Base-by-base conservation (phyloP, 2,888 invertebrate species). In the Aspidiotus destructor region DNA sequence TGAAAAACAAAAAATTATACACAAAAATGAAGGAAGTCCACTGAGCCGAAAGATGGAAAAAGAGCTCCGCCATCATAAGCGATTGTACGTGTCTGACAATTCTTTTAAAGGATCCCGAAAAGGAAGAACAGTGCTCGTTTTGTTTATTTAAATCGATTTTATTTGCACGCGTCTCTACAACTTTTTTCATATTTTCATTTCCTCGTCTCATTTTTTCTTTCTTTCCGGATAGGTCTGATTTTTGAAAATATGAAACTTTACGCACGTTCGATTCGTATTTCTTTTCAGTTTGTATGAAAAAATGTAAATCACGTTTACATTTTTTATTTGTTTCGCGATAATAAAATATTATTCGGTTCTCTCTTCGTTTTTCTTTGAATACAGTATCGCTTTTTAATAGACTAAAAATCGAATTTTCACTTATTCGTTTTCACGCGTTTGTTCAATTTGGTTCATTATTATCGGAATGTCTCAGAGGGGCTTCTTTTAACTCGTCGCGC, bases 71-170 rank as follows among this genome's bases (percentile, higher is more conserved):
- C 44, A 61, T 41, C 55, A 64, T 54, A 54, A 28, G 28, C 28
- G 28, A 28, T 54, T 15, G 64, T 55, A 64, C 64, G 64, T 64
- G 64, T 64, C 64, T 64, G 42, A 41, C 54, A 64, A 64, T 64
- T 64, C 64, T 64, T 64, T 54, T 64, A 41, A 54, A 55, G 64
- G 64, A 64, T 64, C 54, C 64, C 54, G 55, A 64, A 28, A 28
- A 40, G 64, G 55, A 64, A 64, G 54, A 28, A 28, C 28, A 64
- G 55, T 55, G 28, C 16, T 40, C n/a, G 60, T 40, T 8, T 17
- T 60, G 64, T 64, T 64, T 64, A 64, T 64, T 64, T 64, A 64
- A 54, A 64, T 55, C 55, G 55, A 64, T 54, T 64, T 64, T 64
- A 64, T 64, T 64, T 64, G 64, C 40, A 54, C 64, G 40, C 41